Conservation (phyloP, 1,140 invertebrate species). For the Probaryconus sp. region DNA sequence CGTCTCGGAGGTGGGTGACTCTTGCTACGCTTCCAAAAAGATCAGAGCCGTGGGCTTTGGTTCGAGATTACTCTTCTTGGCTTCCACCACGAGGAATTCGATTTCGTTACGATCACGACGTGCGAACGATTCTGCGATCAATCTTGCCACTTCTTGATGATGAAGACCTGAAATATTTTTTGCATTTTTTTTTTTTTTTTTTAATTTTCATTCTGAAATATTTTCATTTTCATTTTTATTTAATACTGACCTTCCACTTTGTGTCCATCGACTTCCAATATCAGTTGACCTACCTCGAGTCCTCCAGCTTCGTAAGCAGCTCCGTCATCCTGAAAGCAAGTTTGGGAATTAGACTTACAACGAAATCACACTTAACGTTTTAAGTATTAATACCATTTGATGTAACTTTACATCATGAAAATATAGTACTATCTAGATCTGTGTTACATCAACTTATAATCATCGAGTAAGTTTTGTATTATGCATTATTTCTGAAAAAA, state of each 20-base stretch:
- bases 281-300: slow-evolving; percentile 94
- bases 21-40: slow-evolving; percentile 91
- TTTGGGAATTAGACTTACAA: neutral
- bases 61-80: slow-evolving; percentile 92
- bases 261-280: slow-evolving; percentile 94
- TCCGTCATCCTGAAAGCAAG: slow-evolving; percentile 88
- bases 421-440: too few species aligned
- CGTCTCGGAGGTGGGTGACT: slow-evolving; percentile 77
- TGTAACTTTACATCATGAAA: too few species aligned
- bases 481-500: too few species aligned
- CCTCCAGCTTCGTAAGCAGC: slow-evolving; percentile 94
- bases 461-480: too few species aligned
- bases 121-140: slow-evolving; percentile 93
- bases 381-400: neutral
- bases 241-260: slow-evolving; percentile 88
- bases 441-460: too few species aligned
- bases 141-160: slow-evolving; percentile 89
- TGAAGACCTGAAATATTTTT: slow-evolving; percentile 75
- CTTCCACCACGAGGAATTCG: slow-evolving; percentile 93
- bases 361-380: neutral
- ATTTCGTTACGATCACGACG: slow-evolving; percentile 90
- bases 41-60: slow-evolving; percentile 91
- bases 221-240: neutral
- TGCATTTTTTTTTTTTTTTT: neutral
- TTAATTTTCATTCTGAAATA: neutral